Conservation (phyloP, 1,140 invertebrate species). For the Babylonia areolata region DNA sequence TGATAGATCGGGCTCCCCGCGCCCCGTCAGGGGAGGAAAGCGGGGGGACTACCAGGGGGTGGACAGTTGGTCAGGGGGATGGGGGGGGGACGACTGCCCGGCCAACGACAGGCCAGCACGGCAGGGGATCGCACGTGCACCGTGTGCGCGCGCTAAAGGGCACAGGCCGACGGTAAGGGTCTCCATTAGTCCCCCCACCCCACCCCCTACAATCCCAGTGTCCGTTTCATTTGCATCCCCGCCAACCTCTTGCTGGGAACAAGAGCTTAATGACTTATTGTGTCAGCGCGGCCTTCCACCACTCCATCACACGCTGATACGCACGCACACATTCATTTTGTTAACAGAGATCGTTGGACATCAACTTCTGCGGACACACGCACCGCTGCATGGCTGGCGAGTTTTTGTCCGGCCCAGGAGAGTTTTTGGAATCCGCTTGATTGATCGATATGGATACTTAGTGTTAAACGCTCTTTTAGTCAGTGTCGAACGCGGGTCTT, state of each 20-base stretch:
- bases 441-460: too few species aligned
- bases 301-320: not conserved
- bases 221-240: not conserved
- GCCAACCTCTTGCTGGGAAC: not conserved
- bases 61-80: not conserved
- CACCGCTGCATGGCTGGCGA: too few species aligned
- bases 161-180: not conserved
- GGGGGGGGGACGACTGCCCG: not conserved
- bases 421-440: too few species aligned
- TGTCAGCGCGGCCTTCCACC: not conserved
- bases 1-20: not conserved
- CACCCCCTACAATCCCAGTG: not conserved
- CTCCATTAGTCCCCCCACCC: not conserved
- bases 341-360: not conserved
- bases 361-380: too few species aligned
- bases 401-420: too few species aligned
- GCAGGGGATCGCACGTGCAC: not conserved
- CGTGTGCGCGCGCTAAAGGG: not conserved
- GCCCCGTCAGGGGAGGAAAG: not conserved
- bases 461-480: too few species aligned
- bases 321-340: not conserved
- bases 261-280: not conserved
- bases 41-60: not conserved
- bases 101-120: not conserved
- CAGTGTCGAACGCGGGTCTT: too few species aligned